Conservation (phyloP, 2,113 vertebrate species). For the Sorex fumeus region DNA sequence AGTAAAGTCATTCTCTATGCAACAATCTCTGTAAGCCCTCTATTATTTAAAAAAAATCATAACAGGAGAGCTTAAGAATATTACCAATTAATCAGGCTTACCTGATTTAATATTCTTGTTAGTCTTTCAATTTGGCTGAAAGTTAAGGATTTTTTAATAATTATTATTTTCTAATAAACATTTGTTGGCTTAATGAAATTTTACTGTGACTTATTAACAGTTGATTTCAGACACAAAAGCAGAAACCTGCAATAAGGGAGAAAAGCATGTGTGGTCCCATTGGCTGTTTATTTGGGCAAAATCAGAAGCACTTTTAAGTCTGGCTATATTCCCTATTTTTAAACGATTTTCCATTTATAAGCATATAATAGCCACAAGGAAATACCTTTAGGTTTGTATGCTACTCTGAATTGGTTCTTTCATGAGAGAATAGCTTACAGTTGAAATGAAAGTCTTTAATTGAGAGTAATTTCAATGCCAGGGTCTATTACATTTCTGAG, state of each 20-base stretch:
- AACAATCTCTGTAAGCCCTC: neutral
- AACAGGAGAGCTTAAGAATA: slow-evolving; percentile 46
- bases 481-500: neutral
- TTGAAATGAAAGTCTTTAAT: slow-evolving; percentile 56
- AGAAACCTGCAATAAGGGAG: slow-evolving; percentile 11
- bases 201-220: slow-evolving; percentile 58
- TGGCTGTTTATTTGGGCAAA: slow-evolving; percentile 78
- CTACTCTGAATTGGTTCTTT: slow-evolving; percentile 62
- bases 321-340: slow-evolving; percentile 72
- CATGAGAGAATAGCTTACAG: neutral
- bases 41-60: slow-evolving; percentile 25
- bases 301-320: slow-evolving; percentile 75
- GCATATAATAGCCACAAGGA: slow-evolving; percentile 59
- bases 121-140: slow-evolving; percentile 62
- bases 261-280: slow-evolving; percentile 77
- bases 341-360: slow-evolving; percentile 81
- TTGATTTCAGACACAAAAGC: slow-evolving; percentile 66
- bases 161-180: slow-evolving; percentile 77
- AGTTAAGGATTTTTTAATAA: slow-evolving; percentile 64
- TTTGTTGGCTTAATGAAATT: slow-evolving; percentile 66
- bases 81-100: slow-evolving; percentile 56
- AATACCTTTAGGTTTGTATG: slow-evolving; percentile 61
- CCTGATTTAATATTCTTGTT: slow-evolving; percentile 44
- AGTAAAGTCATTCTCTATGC: neutral
- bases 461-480: slow-evolving; percentile 34